A percentile compares a stretch with the other conserved stretches of the same genome.
phyloP scores from a whole-genome alignment of 2,113 vertebrate species.

The Dicaeum eximium region DNA sequence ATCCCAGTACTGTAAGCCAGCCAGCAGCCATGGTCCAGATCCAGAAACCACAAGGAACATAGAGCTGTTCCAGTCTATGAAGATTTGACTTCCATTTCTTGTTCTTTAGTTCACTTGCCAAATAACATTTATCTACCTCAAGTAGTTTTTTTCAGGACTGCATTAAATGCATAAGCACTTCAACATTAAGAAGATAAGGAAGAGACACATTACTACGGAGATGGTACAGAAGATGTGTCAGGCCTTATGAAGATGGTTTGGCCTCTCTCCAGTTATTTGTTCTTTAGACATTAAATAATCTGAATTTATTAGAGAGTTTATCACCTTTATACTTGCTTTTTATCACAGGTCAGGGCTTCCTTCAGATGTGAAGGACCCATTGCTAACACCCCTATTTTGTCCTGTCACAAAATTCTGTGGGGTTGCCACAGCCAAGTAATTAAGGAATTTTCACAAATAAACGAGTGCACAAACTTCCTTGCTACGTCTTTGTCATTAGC shows the following conservation, averaged over 20 bases:
- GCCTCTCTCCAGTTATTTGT: neutral
- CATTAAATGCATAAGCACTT: neutral
- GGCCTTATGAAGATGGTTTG: neutral
- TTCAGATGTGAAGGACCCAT: neutral
- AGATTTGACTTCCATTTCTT: neutral
- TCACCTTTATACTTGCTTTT: neutral
- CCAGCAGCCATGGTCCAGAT: neutral
- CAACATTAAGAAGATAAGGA: rapidly evolving
- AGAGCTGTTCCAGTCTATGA: neutral
- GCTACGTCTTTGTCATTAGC: neutral
- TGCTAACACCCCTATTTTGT: neutral
- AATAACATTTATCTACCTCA: neutral
- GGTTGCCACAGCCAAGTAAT: neutral
- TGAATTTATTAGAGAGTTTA: neutral
- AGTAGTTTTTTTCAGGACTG: neutral
- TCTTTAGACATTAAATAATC: neutral
- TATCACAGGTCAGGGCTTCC: neutral
- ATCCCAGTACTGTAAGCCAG: neutral
- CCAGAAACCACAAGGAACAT: neutral
- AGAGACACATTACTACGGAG: neutral
- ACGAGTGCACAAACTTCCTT: neutral
- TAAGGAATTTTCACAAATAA: neutral
- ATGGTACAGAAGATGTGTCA: neutral
- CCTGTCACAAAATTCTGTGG: neutral
- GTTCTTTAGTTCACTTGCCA: neutral